phyloP scores from a whole-genome alignment of 1,140 invertebrate genomes.

The Orius insidiosus region DNA sequence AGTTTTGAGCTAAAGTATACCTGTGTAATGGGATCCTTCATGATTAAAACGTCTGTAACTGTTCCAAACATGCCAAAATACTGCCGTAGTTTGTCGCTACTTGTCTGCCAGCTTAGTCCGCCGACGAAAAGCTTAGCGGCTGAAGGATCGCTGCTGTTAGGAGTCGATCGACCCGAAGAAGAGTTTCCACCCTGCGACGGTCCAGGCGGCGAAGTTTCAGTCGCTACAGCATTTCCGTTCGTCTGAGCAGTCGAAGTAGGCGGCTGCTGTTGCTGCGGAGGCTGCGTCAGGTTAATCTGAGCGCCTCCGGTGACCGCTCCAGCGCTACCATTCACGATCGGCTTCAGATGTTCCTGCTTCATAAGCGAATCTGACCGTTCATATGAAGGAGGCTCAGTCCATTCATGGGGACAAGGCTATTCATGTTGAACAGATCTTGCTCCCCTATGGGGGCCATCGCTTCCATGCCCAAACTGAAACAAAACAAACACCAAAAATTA shows the following conservation, averaged over 20 bases:
- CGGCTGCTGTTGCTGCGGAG: slow-evolving; percentile 21
- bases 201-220: slow-evolving; percentile 4
- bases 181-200: slow-evolving; percentile 22
- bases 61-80: slow-evolving; percentile 84
- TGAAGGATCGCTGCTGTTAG: slow-evolving; percentile 40
- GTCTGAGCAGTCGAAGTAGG: slow-evolving; percentile 46
- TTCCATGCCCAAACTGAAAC: slow-evolving; percentile 23
- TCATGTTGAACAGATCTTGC: slow-evolving; percentile 20
- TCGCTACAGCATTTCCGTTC: slow-evolving; percentile 70
- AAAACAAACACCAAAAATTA: slow-evolving; percentile 5
- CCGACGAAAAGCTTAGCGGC: slow-evolving; percentile 81
- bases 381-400: slow-evolving; percentile 18
- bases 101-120: slow-evolving; percentile 80
- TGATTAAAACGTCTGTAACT: slow-evolving; percentile 81
- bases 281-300: slow-evolving; percentile 5
- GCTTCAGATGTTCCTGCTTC: slow-evolving; percentile 14
- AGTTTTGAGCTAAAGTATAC: too few species aligned
- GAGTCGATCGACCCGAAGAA: slow-evolving; percentile 25
- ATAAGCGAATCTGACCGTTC: slow-evolving; percentile 17
- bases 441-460: slow-evolving; percentile 21
- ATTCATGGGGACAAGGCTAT: slow-evolving; percentile 17
- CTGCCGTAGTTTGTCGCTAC: slow-evolving; percentile 71
- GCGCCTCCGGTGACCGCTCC: slow-evolving; percentile 1
- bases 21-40: slow-evolving; percentile 88
- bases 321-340: slow-evolving; percentile 9